phyloP scores from a whole-genome alignment of 2,888 invertebrate genomes.

The Alcis repandata region DNA sequence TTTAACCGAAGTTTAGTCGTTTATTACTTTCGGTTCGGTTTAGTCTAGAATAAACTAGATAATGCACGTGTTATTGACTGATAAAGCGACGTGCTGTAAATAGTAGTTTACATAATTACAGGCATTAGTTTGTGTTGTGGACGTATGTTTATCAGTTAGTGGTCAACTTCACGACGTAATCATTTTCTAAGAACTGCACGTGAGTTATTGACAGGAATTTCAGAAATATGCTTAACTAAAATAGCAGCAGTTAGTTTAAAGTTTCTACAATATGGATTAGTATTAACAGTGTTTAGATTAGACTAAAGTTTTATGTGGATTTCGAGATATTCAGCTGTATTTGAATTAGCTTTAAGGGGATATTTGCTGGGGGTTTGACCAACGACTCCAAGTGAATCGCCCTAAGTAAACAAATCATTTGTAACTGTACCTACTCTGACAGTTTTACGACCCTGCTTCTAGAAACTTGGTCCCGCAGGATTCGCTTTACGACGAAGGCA shows the following conservation, averaged over 20 bases:
- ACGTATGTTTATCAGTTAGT: slow-evolving; percentile 14
- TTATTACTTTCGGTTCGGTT: no score
- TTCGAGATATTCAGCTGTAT: neutral
- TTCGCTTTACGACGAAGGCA: neutral
- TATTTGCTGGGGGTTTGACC: neutral
- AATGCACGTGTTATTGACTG: slow-evolving; percentile 3
- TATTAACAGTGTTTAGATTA: no score
- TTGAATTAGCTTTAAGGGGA: neutral
- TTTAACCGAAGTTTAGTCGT: slow-evolving; percentile 12
- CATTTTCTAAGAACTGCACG: neutral
- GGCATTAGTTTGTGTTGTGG: slow-evolving; percentile 4
- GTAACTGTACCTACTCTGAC: slow-evolving; percentile 4
- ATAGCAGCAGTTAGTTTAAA: no score
- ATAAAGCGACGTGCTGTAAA: slow-evolving; percentile 14
- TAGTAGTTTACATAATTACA: slow-evolving; percentile 14
- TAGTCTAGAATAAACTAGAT: slow-evolving; percentile 5
- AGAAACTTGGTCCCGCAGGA: neutral
- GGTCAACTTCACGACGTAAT: neutral
- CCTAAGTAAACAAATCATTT: slow-evolving; percentile 15
- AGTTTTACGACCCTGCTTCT: slow-evolving; percentile 16
- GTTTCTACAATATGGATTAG: no score
- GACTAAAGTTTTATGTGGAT: no score
- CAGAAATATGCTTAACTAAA: neutral
- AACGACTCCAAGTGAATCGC: neutral
- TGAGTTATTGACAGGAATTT: neutral